Percentiles rank a stretch among this genome's conserved stretches.
Evolutionary conservation across 1,140 invertebrate genomes (phyloP).

Genomic region (Drosophila sechellia): DNA sequence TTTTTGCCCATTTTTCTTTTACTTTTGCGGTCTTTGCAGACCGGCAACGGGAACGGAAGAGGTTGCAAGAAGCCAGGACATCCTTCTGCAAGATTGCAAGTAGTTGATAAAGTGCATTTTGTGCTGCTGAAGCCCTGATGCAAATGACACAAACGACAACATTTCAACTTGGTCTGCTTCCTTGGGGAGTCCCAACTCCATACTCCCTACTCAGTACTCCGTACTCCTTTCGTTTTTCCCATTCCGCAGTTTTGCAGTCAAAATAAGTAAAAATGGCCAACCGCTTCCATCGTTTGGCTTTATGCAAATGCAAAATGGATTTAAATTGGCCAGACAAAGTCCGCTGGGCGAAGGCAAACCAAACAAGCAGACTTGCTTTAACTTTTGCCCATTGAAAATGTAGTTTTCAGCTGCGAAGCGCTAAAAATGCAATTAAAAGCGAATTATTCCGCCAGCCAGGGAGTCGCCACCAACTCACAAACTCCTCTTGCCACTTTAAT

Average conservation of each 20-base stretch:
- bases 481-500: constrained; percentile 30
- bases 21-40: constrained; percentile 12
- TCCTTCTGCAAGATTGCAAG: constrained; percentile 58
- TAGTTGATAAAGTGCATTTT: constrained; percentile 74
- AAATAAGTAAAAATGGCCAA: constrained; percentile 59
- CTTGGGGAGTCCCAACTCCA: constrained; percentile 13
- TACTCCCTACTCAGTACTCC: neutral
- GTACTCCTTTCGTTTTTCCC: constrained; percentile 1
- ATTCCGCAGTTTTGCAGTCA: constrained; percentile 40
- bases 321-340: constrained; percentile 55
- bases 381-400: constrained; percentile 45
- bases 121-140: constrained; percentile 41
- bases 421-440: constrained; percentile 70
- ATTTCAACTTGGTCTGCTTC: constrained; percentile 46
- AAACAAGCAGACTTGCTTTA: constrained; percentile 42
- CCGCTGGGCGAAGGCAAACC: constrained; percentile 26
- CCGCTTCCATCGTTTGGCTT: constrained; percentile 9
- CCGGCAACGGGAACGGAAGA: neutral
- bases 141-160: constrained; percentile 59
- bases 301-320: constrained; percentile 61
- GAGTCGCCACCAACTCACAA: constrained; percentile 15
- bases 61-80: constrained; percentile 26
- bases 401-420: constrained; percentile 35
- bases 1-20: constrained; percentile 42
- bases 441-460: constrained; percentile 25